Evolutionary conservation across 2,113 vertebrate genomes (phyloP), one percentile per base, ranked within the genome.

Genomic region (Sturnira hondurensis): DNA sequence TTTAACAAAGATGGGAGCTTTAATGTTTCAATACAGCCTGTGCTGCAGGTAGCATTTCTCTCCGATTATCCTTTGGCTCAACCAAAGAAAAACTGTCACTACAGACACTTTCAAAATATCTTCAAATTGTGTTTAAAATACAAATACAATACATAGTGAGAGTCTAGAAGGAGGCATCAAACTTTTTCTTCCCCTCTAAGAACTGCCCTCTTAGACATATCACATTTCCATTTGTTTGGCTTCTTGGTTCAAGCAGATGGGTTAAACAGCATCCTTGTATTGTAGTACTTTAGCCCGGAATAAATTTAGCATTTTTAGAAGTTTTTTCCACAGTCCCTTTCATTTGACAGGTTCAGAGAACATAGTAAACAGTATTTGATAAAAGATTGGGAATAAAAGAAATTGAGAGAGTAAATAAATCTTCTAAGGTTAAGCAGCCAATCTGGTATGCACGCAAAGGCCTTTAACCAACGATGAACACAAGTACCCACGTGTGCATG

Each of bases 91-190:
- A 91, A 88, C 86, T 73, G n/a, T 80, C 71, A 90, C 85, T 54
- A 92, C 13, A 73, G 24, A 93, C 65, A 89, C 61, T 94, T 93
- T 47, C 86, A 94, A 97, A 95, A 89, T 80, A 92, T 86, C 88
- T 91, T 68, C 50, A 89, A 87, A 67, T 96, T 67, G 74, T 74
- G 78, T 77, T 96, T 84, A 90, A 96, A 88, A 96, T 90, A 95
- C 65, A 94, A 88, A 89, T 31, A 68, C 50, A 86, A 61, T 12
- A 33, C 68, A 93, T 78, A 89, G 92, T 70, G 26, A 68, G 67
- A 93, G 73, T n/a, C 38, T 93, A 73, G 36, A 52, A 80, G 36
- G 47, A 13, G 61, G 67, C 17, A 95, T 50, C 52, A 91, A 83
- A 56, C 33, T 11, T 61, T 85, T 67, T 77, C 43, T 1, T 12